Evolutionary conservation across 1,140 invertebrate species (phyloP).

Genomic region (Zaprionus inermis): DNA sequence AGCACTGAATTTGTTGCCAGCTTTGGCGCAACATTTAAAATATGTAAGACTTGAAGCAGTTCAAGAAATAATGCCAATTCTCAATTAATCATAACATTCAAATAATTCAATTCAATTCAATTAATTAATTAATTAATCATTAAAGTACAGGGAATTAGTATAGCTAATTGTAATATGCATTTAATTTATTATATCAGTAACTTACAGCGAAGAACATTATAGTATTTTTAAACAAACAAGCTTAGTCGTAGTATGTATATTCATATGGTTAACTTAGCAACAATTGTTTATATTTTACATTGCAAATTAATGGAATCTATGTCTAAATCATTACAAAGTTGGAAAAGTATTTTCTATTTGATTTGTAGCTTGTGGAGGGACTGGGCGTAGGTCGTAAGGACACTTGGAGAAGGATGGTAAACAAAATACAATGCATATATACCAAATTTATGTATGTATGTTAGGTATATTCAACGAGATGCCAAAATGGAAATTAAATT

Average conservation of each 20-base stretch:
- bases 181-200: constrained; percentile 67
- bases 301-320: constrained; percentile 55
- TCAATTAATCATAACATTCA: neutral
- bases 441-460: constrained; percentile 18
- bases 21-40: neutral
- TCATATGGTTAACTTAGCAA: constrained; percentile 70
- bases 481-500: constrained; percentile 46
- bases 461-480: constrained; percentile 24
- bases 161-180: constrained; percentile 45
- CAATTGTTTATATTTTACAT: constrained; percentile 67
- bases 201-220: constrained; percentile 63
- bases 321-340: constrained; percentile 35
- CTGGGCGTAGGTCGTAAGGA: constrained; percentile 66
- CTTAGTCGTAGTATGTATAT: constrained; percentile 56
- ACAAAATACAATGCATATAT: constrained; percentile 23
- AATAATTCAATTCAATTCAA: too few relatives aligned
- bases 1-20: neutral
- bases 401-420: constrained; percentile 45
- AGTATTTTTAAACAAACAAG: constrained; percentile 77
- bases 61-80: neutral
- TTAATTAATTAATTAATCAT: neutral
- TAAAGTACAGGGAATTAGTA: neutral
- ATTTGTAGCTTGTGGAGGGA: constrained; percentile 50
- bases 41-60: neutral
- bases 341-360: constrained; percentile 39